Conservation (phyloP, 2,888 invertebrate genomes). For the Lycophotia porphyrea region DNA sequence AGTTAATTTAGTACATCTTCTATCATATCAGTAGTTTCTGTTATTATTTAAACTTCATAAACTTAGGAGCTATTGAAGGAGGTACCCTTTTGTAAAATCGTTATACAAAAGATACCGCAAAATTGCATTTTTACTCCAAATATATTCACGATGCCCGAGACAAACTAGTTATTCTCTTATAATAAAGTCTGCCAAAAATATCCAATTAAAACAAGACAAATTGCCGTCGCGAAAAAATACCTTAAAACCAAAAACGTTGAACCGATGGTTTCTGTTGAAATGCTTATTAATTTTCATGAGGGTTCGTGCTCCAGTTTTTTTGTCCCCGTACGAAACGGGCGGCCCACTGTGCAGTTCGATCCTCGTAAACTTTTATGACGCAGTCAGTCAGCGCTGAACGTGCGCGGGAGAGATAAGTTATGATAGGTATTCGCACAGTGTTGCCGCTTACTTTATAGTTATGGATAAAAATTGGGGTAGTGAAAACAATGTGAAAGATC, state of each 20-base stretch:
- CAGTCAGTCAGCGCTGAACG: slow-evolving; percentile 64
- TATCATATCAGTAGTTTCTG: neutral
- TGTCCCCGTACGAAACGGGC: slow-evolving; percentile 51
- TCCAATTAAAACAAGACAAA: slow-evolving; percentile 74
- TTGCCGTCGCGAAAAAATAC: slow-evolving; percentile 69
- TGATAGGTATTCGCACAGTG: slow-evolving; percentile 62
- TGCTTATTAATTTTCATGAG: slow-evolving; percentile 72
- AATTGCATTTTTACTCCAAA: slow-evolving; percentile 30
- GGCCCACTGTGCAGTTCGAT: slow-evolving; percentile 69
- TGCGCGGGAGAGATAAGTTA: slow-evolving; percentile 63
- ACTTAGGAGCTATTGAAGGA: neutral
- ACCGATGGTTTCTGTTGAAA: slow-evolving; percentile 67
- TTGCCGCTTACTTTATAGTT: slow-evolving; percentile 35
- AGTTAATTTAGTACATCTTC: neutral
- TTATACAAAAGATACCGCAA: neutral
- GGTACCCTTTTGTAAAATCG: neutral
- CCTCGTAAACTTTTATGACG: slow-evolving; percentile 72
- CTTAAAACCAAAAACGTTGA: slow-evolving; percentile 64
- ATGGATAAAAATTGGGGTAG: slow-evolving; percentile 39
- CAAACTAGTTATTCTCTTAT: slow-evolving; percentile 55
- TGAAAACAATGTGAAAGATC: neutral
- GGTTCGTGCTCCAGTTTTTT: slow-evolving; percentile 70
- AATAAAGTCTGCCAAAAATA: slow-evolving; percentile 72
- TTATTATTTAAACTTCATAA: neutral
- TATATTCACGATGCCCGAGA: slow-evolving; percentile 4